A percentile compares a stretch with the other conserved stretches of the same genome.
phyloP scores from a whole-genome alignment of 1,140 invertebrate species.

The Choristoneura fumiferana region DNA sequence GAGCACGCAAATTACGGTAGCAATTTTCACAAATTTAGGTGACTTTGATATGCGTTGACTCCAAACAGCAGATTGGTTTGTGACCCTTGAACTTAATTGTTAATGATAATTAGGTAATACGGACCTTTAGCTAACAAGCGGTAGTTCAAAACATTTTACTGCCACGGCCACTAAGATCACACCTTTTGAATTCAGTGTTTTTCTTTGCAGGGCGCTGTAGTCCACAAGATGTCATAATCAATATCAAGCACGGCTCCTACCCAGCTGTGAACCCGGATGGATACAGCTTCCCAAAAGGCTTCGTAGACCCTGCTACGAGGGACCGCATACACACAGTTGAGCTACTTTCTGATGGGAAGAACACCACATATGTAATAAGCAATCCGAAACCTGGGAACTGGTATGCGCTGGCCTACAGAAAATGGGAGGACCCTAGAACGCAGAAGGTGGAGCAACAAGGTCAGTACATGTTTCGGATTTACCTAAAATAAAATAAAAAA shows the following conservation, averaged over 20 bases:
- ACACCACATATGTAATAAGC: slow-evolving; percentile 48
- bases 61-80: no score
- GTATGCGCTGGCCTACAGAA: slow-evolving; percentile 88
- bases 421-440: slow-evolving; percentile 84
- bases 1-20: no score
- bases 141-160: no score
- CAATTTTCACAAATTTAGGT: no score
- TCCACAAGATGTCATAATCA: slow-evolving; percentile 80
- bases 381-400: slow-evolving; percentile 86
- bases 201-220: slow-evolving; percentile 77
- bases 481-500: no score
- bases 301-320: slow-evolving; percentile 76
- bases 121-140: no score
- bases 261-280: slow-evolving; percentile 88
- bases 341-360: slow-evolving; percentile 54
- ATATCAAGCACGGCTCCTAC: slow-evolving; percentile 86
- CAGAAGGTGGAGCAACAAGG: slow-evolving; percentile 87
- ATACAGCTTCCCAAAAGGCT: slow-evolving; percentile 82
- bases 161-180: no score
- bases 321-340: slow-evolving; percentile 52
- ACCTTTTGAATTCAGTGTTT: no score
- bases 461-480: slow-evolving; percentile 46
- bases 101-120: no score
- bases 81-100: no score
- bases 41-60: no score